phyloP scores from a whole-genome alignment of 2,113 vertebrate genomes.

The Alligator mississippiensis region DNA sequence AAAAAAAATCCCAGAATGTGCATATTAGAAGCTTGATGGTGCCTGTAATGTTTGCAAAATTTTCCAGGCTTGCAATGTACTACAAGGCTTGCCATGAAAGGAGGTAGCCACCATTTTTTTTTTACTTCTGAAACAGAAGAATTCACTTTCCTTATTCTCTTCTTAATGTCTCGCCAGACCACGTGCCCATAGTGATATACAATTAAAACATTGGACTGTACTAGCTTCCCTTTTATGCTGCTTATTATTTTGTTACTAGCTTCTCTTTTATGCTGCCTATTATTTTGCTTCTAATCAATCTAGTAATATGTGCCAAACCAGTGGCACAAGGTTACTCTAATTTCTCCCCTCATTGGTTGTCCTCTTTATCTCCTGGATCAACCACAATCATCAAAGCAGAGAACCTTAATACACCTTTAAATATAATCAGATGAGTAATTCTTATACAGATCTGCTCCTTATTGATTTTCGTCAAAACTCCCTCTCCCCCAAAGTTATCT shows the following conservation, averaged over 20 bases:
- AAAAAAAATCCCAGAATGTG: neutral
- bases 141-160: conserved; percentile 20
- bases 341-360: conserved; percentile 44
- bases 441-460: conserved; percentile 57
- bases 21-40: neutral
- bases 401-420: conserved; percentile 55
- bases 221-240: neutral
- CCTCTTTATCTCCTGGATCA: conserved; percentile 27
- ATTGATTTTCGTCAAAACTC: conserved; percentile 71
- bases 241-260: conserved; percentile 39
- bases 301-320: conserved; percentile 17
- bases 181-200: neutral
- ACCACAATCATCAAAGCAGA: conserved; percentile 47
- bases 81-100: too few species aligned
- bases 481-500: conserved; percentile 64
- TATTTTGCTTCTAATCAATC: conserved; percentile 43
- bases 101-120: neutral
- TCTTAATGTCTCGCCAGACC: neutral
- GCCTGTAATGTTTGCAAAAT: neutral
- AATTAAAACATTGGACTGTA: conserved; percentile 6
- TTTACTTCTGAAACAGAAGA: neutral
- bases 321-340: conserved; percentile 20
- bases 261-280: neutral
- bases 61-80: neutral
- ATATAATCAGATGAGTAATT: conserved; percentile 71